phyloP scores from a whole-genome alignment of 2,113 vertebrate genomes.

The Oncorhynchus tshawytscha region DNA sequence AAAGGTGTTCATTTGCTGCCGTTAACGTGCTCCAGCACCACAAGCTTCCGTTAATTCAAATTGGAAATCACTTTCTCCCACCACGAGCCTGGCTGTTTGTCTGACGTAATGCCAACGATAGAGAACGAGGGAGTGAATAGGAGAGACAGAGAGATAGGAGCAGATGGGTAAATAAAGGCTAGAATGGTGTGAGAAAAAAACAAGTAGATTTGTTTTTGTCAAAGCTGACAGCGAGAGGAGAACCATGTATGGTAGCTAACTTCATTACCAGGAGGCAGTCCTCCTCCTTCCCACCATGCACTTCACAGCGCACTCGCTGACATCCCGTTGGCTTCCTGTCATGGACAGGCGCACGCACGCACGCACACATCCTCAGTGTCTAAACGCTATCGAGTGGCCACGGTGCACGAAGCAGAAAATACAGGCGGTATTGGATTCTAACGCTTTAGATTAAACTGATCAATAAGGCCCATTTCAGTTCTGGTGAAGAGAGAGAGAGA shows the following conservation, averaged over 20 bases:
- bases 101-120: slow-evolving; percentile 16
- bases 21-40: too few relatives aligned
- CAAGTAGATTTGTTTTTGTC: slow-evolving; percentile 37
- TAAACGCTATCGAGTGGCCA: slow-evolving; percentile 55
- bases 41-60: too few relatives aligned
- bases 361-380: slow-evolving; percentile 48
- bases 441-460: slow-evolving; percentile 60
- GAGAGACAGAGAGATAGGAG: slow-evolving; percentile 19
- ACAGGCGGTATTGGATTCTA: slow-evolving; percentile 56
- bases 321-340: slow-evolving; percentile 3
- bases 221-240: slow-evolving; percentile 1
- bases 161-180: slow-evolving; percentile 48
- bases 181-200: slow-evolving; percentile 4
- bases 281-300: slow-evolving; percentile 12
- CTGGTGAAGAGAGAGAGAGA: neutral
- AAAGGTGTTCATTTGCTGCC: too few relatives aligned
- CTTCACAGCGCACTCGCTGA: neutral
- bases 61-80: neutral
- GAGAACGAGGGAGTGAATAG: neutral
- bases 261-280: slow-evolving; percentile 33
- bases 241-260: neutral
- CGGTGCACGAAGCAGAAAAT: slow-evolving; percentile 46
- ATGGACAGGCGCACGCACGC: too few relatives aligned
- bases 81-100: slow-evolving; percentile 26
- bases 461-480: slow-evolving; percentile 45